Conservation (phyloP, 2,797 vertebrate species). For the Scleropages formosus region DNA sequence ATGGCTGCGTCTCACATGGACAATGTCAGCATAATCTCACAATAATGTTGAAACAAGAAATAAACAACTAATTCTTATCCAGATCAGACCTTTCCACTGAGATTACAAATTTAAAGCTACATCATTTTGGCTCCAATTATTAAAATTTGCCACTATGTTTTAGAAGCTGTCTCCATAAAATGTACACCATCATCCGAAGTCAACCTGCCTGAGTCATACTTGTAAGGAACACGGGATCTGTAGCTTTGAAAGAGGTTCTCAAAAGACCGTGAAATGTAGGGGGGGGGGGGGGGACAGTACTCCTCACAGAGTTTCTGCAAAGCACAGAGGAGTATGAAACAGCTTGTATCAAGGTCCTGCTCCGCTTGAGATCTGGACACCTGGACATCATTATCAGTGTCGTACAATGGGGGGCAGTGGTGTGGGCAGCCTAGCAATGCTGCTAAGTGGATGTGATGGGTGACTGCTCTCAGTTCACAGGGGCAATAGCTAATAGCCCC, state of each 20-base stretch:
- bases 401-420: background rate
- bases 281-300: background rate
- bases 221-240: background rate
- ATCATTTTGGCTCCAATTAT: conserved; percentile 26
- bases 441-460: background rate
- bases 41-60: background rate
- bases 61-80: conserved; percentile 3
- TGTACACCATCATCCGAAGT: background rate
- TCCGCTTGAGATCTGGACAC: background rate
- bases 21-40: background rate
- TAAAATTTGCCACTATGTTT: background rate
- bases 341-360: background rate
- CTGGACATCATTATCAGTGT: background rate
- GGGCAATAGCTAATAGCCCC: background rate
- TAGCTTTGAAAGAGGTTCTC: background rate
- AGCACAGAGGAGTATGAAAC: background rate
- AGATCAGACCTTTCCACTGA: background rate
- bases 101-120: conserved; percentile 24
- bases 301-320: background rate
- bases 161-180: background rate
- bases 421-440: background rate
- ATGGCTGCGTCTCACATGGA: background rate
- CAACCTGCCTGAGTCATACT: background rate
- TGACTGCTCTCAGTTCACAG: background rate
- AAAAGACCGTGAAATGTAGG: too few relatives aligned